Evolutionary conservation across 2,797 vertebrate species (phyloP), one percentile per base, ranked within the genome.

Genomic region (Chaetodon trifasciatus): DNA sequence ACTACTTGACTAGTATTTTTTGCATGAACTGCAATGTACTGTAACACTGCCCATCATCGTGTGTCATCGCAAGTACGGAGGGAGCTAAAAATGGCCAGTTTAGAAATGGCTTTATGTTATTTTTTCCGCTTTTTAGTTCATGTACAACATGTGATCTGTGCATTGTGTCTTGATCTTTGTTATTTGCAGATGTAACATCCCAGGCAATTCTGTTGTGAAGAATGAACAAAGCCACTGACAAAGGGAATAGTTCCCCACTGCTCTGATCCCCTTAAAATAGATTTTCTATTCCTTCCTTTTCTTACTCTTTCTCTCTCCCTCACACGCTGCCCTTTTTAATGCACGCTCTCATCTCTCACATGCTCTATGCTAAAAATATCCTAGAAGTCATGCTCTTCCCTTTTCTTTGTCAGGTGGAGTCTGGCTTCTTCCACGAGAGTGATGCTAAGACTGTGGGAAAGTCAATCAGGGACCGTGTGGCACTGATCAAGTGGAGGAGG

Each of bases 361-460:
- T 81, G 76, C 69, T 82, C 47, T 15, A 3, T 64, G 56, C 82
- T 91, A 90, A 88, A 91, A 91, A 89, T 89, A 92, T 60, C 77
- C 81, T 72, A 50, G 21, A 83, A 82, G 62, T 85, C 64, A 84
- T 73, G 66, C 55, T 88, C 46, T 76, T 81, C 58, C 65, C 65
- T 65, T 85, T 53, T 88, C 69, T 84, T 53, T 91, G 61, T 85
- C 89, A 99, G 98, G 97, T 98, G 70, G 97, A 98, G 79, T 97
- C 97, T 40, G 97, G 97, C 67, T 98, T 99, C 93, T 98, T 99
- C 93, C 97, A 98, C 0, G 98, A 99, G 87, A 98, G 93, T 0
- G 98, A 98, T 28, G 94, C 96, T 47, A 99, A 99, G 95, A 97
- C 97, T 1, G 97, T 99, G 81, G 97, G 97, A 16, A 99, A 98